phyloP scores from a whole-genome alignment of 1,140 invertebrate species.

The Drosophila navojoa region DNA sequence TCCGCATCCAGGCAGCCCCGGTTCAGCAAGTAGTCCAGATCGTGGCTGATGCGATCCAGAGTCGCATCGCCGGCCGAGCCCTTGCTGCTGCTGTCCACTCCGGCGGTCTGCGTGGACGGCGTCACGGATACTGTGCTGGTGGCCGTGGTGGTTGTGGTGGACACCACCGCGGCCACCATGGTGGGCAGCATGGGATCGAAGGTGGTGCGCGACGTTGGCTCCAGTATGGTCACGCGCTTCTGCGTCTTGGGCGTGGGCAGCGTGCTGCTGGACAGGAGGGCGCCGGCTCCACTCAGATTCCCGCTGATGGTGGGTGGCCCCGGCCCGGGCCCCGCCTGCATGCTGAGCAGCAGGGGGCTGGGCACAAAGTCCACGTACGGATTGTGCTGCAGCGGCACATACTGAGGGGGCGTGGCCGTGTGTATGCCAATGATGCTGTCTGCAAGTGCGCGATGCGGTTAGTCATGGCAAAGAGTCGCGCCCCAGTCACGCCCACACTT shows the following conservation, averaged over 20 bases:
- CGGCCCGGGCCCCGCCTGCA: slow-evolving; percentile 14
- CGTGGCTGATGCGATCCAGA: slow-evolving; percentile 89
- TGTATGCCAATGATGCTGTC: slow-evolving; percentile 81
- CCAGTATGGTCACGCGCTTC: slow-evolving; percentile 81
- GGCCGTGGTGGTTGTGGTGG: slow-evolving; percentile 56
- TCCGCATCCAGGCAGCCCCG: slow-evolving; percentile 45
- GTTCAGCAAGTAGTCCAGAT: slow-evolving; percentile 90
- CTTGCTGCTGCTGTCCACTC: slow-evolving; percentile 17
- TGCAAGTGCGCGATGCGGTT: slow-evolving; percentile 31
- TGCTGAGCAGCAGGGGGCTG: slow-evolving; percentile 57
- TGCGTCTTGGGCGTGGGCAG: slow-evolving; percentile 78
- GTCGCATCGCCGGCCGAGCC: slow-evolving; percentile 83
- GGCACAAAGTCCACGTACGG: slow-evolving; percentile 71
- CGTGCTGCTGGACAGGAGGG: slow-evolving; percentile 48
- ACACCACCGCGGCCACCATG: slow-evolving; percentile 70
- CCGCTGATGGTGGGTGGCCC: slow-evolving; percentile 65
- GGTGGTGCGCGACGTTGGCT: slow-evolving; percentile 73
- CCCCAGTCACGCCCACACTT: slow-evolving; percentile 7
- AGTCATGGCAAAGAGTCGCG: slow-evolving; percentile 11
- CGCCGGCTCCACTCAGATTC: slow-evolving; percentile 51
- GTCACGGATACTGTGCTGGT: slow-evolving; percentile 53
- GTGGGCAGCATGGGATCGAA: slow-evolving; percentile 78
- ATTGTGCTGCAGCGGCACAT: slow-evolving; percentile 70
- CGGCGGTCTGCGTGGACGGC: slow-evolving; percentile 46
- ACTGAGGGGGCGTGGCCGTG: slow-evolving; percentile 47